Evolutionary conservation across 2,888 invertebrate genomes (phyloP).

Genomic region (Phyllotreta striolata): DNA sequence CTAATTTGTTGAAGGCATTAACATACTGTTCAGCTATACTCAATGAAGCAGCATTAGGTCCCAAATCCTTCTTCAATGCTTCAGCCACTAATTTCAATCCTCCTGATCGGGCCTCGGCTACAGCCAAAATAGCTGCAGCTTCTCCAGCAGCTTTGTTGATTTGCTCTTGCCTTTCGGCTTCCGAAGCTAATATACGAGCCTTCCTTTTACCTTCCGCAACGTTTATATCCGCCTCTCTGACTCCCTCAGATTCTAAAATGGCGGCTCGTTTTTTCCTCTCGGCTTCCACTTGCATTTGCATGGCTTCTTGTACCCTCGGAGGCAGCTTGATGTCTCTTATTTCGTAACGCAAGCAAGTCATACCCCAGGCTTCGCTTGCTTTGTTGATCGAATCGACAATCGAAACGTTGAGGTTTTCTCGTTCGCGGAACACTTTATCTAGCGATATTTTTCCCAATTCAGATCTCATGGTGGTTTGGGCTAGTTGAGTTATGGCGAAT

Average conservation of each 20-base stretch:
- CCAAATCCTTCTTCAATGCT: slow-evolving; percentile 68
- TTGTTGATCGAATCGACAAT: slow-evolving; percentile 98
- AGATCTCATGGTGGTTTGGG: slow-evolving; percentile 99
- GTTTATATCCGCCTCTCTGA: slow-evolving; percentile 91
- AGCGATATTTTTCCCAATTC: slow-evolving; percentile 97
- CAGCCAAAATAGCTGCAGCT: slow-evolving; percentile 87
- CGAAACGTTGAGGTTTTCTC: slow-evolving; percentile 92
- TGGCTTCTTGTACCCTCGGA: slow-evolving; percentile 93
- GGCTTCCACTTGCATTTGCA: slow-evolving; percentile 99
- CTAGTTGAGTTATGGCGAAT: slow-evolving; percentile 98
- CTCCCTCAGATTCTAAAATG: slow-evolving; percentile 96
- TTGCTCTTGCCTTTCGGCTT: slow-evolving; percentile 93
- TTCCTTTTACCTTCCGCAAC: slow-evolving; percentile 96
- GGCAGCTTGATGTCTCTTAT: slow-evolving; percentile 92
- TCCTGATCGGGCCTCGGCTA: slow-evolving; percentile 90
- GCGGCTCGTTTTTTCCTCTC: slow-evolving; percentile 96
- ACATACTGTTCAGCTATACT: slow-evolving; percentile 97
- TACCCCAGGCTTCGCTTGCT: slow-evolving; percentile 98
- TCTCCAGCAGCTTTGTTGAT: slow-evolving; percentile 94
- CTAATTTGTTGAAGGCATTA: slow-evolving; percentile 90
- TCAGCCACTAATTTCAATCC: slow-evolving; percentile 81
- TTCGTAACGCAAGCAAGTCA: slow-evolving; percentile 94
- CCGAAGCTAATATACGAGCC: slow-evolving; percentile 89
- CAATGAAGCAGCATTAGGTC: slow-evolving; percentile 89
- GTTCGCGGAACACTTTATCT: slow-evolving; percentile 95